Evolutionary conservation across 64 coral and sea anemone genomes (phyloP), one percentile per base, ranked within the genome.

Genomic region (Platygyra sinensis): DNA sequence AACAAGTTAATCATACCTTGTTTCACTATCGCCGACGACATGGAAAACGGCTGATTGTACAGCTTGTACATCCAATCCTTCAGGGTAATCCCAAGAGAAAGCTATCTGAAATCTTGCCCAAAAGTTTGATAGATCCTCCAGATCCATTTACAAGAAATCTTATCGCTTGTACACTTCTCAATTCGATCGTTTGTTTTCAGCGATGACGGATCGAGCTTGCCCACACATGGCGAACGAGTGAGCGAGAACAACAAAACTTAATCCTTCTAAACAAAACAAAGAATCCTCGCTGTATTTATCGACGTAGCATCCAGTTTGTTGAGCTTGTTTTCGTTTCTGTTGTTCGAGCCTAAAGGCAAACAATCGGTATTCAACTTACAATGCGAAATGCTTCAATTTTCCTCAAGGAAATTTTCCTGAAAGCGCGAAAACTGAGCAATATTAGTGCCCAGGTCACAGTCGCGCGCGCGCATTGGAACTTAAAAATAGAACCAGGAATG

Each of bases 51-150:
- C 94, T 10, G 94, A 81, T 55, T 95, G 91, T 0, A 98, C 91
- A 0, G 96, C 80, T 60, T 95, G 93, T 67, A 98, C 24, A 54
- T 98, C 96, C 65, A 82, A 74, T 20, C 94, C 96, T 65, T 95
- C 94, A 0, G 86, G 90, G 86, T 98, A 98, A 72, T 95, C 94
- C 96, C 93, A 98, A 8, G 96, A 95, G 84, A 95, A 95, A 31
- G 93, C 80, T 30, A 98, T 91, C 25, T 92, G 91, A 93, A 95
- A 98, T 88, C 92, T 84, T 39, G 92, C 92, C 95, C 95, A 98
- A 76, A 90, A 88, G 79, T 87, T 94, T 3, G 92, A 86, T 61
- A 98, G 72, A 67, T 87, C 92, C 57, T 88, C 92, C 39, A 91
- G 83, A 78, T 94, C 95, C 92, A 94, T 92, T 55, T 61, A 63